A percentile compares a stretch with the other conserved stretches of the same genome.
phyloP scores from a whole-genome alignment of 2,797 vertebrate genomes.

The Eulemur coronatus region DNA sequence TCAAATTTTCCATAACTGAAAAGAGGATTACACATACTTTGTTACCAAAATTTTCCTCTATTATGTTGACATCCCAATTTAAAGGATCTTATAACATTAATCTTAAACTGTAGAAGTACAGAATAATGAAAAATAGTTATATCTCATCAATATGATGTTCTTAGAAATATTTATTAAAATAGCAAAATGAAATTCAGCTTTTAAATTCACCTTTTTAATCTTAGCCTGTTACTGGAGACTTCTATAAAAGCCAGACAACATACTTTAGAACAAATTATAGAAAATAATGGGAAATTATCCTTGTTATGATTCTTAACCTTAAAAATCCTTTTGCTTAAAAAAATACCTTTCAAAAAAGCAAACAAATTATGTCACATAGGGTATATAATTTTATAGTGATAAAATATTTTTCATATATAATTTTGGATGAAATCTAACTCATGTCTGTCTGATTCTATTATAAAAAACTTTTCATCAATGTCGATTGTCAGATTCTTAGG shows the following conservation, averaged over 20 bases:
- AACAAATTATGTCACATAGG: neutral
- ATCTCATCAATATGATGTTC: neutral
- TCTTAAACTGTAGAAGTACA: neutral
- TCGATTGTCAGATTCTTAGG: neutral
- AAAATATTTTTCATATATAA: neutral
- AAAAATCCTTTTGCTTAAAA: neutral
- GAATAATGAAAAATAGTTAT: neutral
- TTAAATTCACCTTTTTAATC: constrained; percentile 4
- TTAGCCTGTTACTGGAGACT: neutral
- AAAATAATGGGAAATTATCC: neutral
- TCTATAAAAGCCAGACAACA: neutral
- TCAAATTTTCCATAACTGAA: neutral
- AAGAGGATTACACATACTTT: neutral
- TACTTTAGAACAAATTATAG: neutral
- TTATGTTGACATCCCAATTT: neutral
- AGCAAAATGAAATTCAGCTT: neutral
- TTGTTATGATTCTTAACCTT: neutral
- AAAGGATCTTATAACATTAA: neutral
- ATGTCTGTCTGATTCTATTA: neutral
- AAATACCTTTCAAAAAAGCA: constrained; percentile 2
- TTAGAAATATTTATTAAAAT: constrained; percentile 25
- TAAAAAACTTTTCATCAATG: neutral
- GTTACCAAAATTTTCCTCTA: neutral
- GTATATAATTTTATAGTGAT: neutral
- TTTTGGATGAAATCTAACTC: neutral